Base-by-base conservation (phyloP, 2,113 vertebrate species). In the Carassius auratus region DNA sequence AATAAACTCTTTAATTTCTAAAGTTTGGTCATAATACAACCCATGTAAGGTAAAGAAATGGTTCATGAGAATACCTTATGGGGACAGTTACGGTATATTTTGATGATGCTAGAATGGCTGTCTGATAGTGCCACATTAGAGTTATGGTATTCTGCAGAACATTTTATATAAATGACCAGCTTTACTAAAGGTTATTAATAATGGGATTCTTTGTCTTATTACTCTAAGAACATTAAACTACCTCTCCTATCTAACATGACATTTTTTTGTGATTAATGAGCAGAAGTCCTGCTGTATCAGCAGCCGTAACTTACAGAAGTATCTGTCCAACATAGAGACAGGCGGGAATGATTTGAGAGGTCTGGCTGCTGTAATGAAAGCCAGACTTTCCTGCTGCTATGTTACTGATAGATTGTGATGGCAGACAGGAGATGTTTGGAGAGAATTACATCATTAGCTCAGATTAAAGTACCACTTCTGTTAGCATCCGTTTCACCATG, bases 201-300 rank as follows among this genome's bases (percentile, higher is more conserved):
- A 48, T 19, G 9, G 10, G 26, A 3, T 14, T 48, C 48, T 76
- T 85, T 76, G 45, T 86, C 33, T 68, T 88, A 68, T 84, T 84
- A 45, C 84, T 33, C 30, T 75, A 73, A 64, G 79, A n/a, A 33
- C 38, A 45, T 79, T 86, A 79, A 78, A 85, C 76, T 78, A 73
- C 55, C 55, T 23, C 59, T 86, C 17, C 15, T 36, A 45, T 61
- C 62, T 52, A 36, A 38, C 10, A 17, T 15, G 42, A 38, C 42
- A 12, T 59, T 14, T 68, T 30, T 57, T 26, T 23, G 3, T 62
- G 77, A 82, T 50, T 10, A 9, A 77, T 26, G 26, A 55, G 23
- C 3, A 30, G 59, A 48, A 33, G 80, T 57, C 71, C 74, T 74
- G 15, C 19, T 42, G 48, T 36, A 74, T 61, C n/a, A 66, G 15